Conservation (phyloP, 2,113 vertebrate genomes). For the Dissostichus mawsoni region DNA sequence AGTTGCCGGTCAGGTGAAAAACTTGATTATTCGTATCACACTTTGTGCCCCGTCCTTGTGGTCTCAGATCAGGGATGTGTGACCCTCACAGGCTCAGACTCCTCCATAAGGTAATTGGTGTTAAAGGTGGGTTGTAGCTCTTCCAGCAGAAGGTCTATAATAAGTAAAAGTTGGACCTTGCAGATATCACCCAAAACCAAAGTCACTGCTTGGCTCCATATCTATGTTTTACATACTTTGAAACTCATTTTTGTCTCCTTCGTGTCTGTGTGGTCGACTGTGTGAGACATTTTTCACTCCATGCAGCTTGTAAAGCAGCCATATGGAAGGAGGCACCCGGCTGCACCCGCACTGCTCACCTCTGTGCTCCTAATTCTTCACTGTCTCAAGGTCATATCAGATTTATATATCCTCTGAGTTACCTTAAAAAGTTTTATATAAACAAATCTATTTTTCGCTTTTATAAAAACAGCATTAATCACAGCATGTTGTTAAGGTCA, state of each 20-base stretch:
- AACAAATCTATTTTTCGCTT: neutral
- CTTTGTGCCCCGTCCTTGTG: slow-evolving; percentile 16
- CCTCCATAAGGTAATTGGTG: slow-evolving; percentile 55
- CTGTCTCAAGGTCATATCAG: slow-evolving; percentile 51
- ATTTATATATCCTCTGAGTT: slow-evolving; percentile 36
- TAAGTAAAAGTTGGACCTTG: slow-evolving; percentile 26
- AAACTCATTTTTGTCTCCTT: slow-evolving; percentile 52
- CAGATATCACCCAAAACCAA: slow-evolving; percentile 32
- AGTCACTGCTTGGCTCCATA: slow-evolving; percentile 38
- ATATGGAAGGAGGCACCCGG: slow-evolving; percentile 51
- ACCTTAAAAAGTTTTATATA: neutral
- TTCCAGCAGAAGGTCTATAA: slow-evolving; percentile 28
- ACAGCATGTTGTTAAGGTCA: slow-evolving; percentile 13
- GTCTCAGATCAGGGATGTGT: slow-evolving; percentile 23
- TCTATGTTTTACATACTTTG: slow-evolving; percentile 41
- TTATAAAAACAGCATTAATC: neutral
- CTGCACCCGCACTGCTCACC: slow-evolving; percentile 41
- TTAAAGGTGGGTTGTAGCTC: slow-evolving; percentile 51
- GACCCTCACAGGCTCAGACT: slow-evolving; percentile 14
- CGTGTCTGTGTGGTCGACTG: slow-evolving; percentile 16
- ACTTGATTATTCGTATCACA: slow-evolving; percentile 45
- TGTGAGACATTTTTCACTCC: slow-evolving; percentile 54
- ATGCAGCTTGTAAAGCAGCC: slow-evolving; percentile 59
- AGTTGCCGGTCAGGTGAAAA: neutral
- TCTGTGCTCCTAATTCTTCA: slow-evolving; percentile 46